Evolutionary conservation across 2,113 vertebrate genomes (phyloP).

Genomic region (Natator depressus): DNA sequence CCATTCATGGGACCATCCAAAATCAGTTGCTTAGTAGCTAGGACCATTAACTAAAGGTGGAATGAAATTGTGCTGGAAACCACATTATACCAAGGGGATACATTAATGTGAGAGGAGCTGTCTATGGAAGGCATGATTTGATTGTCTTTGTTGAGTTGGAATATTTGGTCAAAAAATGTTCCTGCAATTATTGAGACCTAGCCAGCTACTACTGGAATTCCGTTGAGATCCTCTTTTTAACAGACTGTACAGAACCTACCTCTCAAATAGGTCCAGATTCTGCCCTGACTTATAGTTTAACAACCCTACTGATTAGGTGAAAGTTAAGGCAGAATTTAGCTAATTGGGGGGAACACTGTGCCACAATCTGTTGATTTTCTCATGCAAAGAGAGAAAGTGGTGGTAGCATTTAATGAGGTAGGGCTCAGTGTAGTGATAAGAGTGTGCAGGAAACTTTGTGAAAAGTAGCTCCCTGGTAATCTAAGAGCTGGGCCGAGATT

Average conservation of each 20-base stretch:
- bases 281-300: too few relatives aligned
- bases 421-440: background rate
- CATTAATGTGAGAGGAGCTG: background rate
- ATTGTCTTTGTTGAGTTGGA: background rate
- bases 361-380: background rate
- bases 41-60: background rate
- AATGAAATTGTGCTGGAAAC: background rate
- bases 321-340: too few relatives aligned
- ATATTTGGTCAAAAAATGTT: too few relatives aligned
- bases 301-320: too few relatives aligned
- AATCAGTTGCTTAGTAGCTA: too few relatives aligned
- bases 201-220: background rate
- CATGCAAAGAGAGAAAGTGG: background rate
- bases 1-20: background rate
- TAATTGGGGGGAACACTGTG: background rate
- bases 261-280: background rate
- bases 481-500: background rate
- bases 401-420: background rate
- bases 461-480: background rate
- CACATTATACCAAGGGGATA: fast-evolving
- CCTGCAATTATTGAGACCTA: background rate
- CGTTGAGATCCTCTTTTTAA: background rate
- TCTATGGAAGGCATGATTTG: background rate
- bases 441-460: fast-evolving
- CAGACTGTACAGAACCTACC: background rate